Base-by-base conservation (phyloP, 2,113 vertebrate genomes). In the Mus spicilegus region DNA sequence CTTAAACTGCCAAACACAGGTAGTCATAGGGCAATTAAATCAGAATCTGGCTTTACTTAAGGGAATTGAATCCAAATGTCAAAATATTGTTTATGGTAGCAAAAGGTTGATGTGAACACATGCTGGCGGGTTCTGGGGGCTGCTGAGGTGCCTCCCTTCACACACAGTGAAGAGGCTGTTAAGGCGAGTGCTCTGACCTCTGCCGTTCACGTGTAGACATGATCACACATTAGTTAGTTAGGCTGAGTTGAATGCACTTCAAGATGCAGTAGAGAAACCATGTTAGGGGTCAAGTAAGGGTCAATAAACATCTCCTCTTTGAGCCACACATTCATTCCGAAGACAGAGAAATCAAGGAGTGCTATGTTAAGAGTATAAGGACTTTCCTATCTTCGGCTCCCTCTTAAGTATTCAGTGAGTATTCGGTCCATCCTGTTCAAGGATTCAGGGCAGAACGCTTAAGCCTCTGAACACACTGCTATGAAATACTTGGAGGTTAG, bases 1-100 rank as follows among this genome's bases (percentile, higher is more conserved):
- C 14, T 54, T 89, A 93, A 89, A 92, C 19, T 94, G 87, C 36
- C 78, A 73, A 86, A 93, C 63, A 87, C 19, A 95, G 67, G 19
- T 12, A 93, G 77, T 51, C 56, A 33, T 26, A 51, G 19, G 51
- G 84, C 67, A 69, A 94, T 87, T 70, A 90, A 76, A 28, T 73
- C 77, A 42, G 36, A 91, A 75, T 19, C 28, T 76, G 46, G 7
- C 65, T 86, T 49, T 54, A 16, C 12, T 63, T 22, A 6, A 63
- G 51, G 56, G 36, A 36, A 14, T 51, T 46, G 61, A 93, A 72
- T 90, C 28, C 81, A 46, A 39, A 17, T 77, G 54, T 94, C 81
- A 85, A 91, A 72, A 95, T 39, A 36, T 24, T n/a, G 69, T 39
- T 67, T 87, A 4, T 1, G 4, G 22, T 28, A 77, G 20, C 0